Evolutionary conservation across 2,113 vertebrate genomes (phyloP).

Genomic region (Henicopernis longicauda): DNA sequence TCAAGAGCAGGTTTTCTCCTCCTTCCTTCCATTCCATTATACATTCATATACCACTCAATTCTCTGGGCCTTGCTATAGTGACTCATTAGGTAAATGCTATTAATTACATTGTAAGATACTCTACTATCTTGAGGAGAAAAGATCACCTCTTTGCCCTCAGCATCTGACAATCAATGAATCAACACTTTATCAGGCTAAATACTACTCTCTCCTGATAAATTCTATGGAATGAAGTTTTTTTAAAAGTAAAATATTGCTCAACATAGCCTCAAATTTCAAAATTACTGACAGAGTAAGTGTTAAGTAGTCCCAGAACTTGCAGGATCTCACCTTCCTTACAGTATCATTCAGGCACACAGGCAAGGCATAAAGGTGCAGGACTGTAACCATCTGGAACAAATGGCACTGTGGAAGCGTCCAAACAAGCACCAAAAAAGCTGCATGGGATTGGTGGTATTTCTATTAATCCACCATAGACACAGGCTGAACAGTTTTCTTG

Average conservation of each 20-base stretch:
- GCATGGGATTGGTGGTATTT: not conserved
- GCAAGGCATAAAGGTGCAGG: not conserved
- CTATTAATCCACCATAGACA: not conserved
- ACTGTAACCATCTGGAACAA: not conserved
- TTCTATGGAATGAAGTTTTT: not conserved
- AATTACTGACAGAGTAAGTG: not conserved
- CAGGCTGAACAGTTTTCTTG: not conserved
- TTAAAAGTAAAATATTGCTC: not conserved
- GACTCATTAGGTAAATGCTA: not conserved
- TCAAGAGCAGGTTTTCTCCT: not conserved
- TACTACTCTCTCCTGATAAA: not conserved
- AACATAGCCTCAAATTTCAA: not conserved
- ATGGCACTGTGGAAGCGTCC: not conserved
- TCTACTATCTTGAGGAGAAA: not conserved
- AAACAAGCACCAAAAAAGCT: not conserved
- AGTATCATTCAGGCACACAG: not conserved
- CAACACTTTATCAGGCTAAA: not conserved
- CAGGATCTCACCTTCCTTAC: not conserved
- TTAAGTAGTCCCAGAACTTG: not conserved
- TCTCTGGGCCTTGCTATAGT: not conserved
- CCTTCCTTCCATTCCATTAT: not conserved
- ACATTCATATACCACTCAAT: not conserved
- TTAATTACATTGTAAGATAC: not conserved
- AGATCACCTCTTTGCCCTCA: not conserved
- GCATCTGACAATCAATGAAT: not conserved